Evolutionary conservation across 1,140 invertebrate species (phyloP).

Genomic region (Aphidius ervi): DNA sequence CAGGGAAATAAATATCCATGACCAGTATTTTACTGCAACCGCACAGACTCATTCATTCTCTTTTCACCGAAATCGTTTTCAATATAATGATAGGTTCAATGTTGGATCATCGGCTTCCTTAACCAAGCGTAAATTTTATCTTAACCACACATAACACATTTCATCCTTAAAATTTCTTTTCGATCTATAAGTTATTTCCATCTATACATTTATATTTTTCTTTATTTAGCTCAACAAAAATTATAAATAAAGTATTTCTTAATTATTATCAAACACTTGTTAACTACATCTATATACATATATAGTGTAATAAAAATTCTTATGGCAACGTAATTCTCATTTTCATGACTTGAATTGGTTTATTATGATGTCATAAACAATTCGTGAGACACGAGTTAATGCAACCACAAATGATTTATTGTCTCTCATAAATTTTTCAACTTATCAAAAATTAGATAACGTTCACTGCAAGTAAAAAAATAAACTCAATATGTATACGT

Average conservation of each 20-base stretch:
- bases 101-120: slow-evolving; percentile 3
- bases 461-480: slow-evolving; percentile 17
- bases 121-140: neutral
- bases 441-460: slow-evolving; percentile 44
- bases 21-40: neutral
- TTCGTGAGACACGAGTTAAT: too few species aligned
- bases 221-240: too few species aligned
- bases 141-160: neutral
- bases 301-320: too few species aligned
- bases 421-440: slow-evolving; percentile 47
- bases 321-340: too few species aligned
- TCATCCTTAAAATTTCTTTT: too few species aligned
- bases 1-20: slow-evolving; percentile 1
- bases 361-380: too few species aligned
- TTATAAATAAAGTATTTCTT: too few species aligned
- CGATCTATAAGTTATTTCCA: too few species aligned
- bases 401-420: slow-evolving; percentile 36
- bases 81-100: neutral
- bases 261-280: too few species aligned
- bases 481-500: neutral
- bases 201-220: too few species aligned
- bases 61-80: neutral
- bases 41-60: neutral
- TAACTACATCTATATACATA: too few species aligned
- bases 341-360: too few species aligned